Percentiles rank a stretch among this genome's conserved stretches.
Conservation (phyloP, 2,113 vertebrate genomes). For the Elephantulus edwardii region DNA sequence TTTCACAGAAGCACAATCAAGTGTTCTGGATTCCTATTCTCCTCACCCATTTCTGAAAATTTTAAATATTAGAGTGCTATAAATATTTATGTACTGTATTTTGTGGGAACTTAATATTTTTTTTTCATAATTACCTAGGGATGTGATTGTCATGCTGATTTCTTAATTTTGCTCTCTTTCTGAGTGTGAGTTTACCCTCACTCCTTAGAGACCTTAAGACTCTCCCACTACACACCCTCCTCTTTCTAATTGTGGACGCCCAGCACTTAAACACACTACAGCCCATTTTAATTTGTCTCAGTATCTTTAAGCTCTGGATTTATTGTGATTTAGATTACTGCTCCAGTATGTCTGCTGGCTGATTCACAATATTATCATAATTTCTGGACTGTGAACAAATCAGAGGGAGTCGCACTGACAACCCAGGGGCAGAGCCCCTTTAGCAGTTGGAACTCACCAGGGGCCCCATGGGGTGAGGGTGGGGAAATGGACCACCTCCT, state of each 20-base stretch:
- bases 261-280: not conserved
- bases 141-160: not conserved
- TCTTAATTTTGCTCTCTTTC: not conserved
- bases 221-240: not conserved
- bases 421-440: too few relatives aligned
- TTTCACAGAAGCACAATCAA: too few relatives aligned
- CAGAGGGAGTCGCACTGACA: too few relatives aligned
- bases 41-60: too few relatives aligned
- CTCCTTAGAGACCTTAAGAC: not conserved
- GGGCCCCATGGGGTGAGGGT: too few relatives aligned
- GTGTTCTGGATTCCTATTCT: too few relatives aligned
- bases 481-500: too few relatives aligned
- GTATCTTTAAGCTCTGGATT: constrained; percentile 22
- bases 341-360: constrained; percentile 61
- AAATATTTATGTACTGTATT: not conserved
- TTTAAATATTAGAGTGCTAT: not conserved
- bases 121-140: not conserved
- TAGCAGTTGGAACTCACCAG: too few relatives aligned
- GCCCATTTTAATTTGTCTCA: constrained; percentile 23
- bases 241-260: not conserved
- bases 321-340: constrained; percentile 1
- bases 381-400: not conserved
- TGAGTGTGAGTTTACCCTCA: not conserved
- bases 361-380: constrained; percentile 33
- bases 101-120: not conserved